Evolutionary conservation across 1,140 invertebrate species (phyloP), one percentile per base, ranked within the genome.

Genomic region (Calliopsis andreniformis): DNA sequence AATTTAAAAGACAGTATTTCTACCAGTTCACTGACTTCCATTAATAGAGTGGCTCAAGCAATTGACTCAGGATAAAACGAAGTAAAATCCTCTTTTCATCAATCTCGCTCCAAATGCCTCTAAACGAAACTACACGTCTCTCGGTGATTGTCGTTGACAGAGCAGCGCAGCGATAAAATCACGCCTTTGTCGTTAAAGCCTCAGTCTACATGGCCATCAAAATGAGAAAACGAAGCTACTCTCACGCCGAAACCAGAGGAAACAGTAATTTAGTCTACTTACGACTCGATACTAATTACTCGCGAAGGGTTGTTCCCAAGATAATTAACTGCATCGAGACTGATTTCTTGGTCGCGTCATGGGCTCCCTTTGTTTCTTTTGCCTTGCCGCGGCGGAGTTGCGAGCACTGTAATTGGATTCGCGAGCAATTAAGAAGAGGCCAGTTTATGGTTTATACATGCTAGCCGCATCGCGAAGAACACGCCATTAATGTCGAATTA

Each of bases 401-500:
- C 42, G 2, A 45, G 28, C 28, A 14, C 28, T n/a, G 64, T 76
- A 76, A 76, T 76, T 69, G 45, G 55, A 76, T 69, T 76, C 66
- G 64, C 23, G 35, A 20, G 43, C 43, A 59, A 69, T 69, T 76
- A 69, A 76, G 32, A 28, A 43, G 20, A 16, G 18, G 30, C 20
- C 42, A 20, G 72, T 75, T 75, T 76, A 69, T 61, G 43, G 53
- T 58, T 58, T 68, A 20, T 45, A 25, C 42, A 49, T 28, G 47
- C 35, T 39, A 10, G 35, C 49, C 28, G 39, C 30, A 18, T 67
- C 62, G 49, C 63, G 64, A 23, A 28, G 20, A 43, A 45, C 30
- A 32, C 45, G 64, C 35, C 59, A 76, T 69, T 76, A 69, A 69
- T 43, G 66, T 56, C 43, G 55, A 59, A 69, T 59, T 58, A 76